Percentiles rank a stretch among this genome's conserved stretches.
Evolutionary conservation across 2,797 vertebrate species (phyloP).

Genomic region (Acipenser ruthenus): DNA sequence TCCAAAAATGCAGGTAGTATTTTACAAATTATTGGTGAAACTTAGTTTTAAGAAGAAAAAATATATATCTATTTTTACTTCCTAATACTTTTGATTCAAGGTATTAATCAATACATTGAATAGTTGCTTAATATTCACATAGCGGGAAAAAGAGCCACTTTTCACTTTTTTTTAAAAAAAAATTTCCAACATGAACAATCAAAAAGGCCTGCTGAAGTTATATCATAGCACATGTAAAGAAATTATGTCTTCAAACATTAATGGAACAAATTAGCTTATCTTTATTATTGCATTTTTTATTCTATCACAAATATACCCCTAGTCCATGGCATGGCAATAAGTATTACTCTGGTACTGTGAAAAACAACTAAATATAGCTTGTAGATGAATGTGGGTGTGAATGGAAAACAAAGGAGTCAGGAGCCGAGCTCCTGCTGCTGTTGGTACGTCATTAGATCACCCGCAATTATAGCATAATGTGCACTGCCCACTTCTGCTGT

Average conservation of each 20-base stretch:
- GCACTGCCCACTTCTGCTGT: conserved; percentile 43
- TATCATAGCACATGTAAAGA: too few species aligned
- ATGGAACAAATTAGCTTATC: conserved; percentile 72
- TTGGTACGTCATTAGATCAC: conserved; percentile 49
- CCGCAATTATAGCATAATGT: conserved; percentile 50
- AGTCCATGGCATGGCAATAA: conserved; percentile 25
- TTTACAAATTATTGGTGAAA: too few species aligned
- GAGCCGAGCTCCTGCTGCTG: conserved; percentile 45
- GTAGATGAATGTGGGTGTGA: conserved; percentile 54
- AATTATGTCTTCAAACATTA: conserved; percentile 40
- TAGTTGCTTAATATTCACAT: too few species aligned
- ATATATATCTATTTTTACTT: too few species aligned
- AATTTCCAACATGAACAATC: too few species aligned
- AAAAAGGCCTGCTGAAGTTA: too few species aligned
- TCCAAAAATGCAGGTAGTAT: too few species aligned
- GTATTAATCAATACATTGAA: too few species aligned
- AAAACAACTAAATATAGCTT: conserved; percentile 68
- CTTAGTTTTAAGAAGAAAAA: too few species aligned
- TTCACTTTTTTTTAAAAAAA: too few species aligned
- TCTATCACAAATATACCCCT: conserved; percentile 32
- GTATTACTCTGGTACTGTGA: conserved; percentile 30
- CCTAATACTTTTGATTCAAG: too few species aligned
- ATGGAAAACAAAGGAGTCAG: conserved; percentile 62
- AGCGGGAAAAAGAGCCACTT: too few species aligned
- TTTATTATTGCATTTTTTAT: conserved; percentile 43